phyloP scores from a whole-genome alignment of 2,113 vertebrate species.

The Oryzias curvinotus region DNA sequence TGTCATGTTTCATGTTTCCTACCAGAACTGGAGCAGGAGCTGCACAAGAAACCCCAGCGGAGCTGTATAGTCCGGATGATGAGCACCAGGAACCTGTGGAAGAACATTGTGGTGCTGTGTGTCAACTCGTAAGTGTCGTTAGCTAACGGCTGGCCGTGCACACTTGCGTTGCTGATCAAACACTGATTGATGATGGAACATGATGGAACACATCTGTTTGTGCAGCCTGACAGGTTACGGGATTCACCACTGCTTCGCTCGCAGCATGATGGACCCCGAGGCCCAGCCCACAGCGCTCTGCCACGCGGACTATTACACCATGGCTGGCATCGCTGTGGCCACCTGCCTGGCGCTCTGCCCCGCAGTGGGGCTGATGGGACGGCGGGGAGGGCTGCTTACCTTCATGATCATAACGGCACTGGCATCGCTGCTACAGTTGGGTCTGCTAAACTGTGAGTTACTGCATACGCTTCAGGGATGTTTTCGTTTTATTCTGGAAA shows the following conservation, averaged over 20 bases:
- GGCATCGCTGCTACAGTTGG: constrained; percentile 92
- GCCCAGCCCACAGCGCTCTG: constrained; percentile 83
- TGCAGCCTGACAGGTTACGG: constrained; percentile 90
- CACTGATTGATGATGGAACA: constrained; percentile 24
- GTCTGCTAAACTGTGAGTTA: constrained; percentile 92
- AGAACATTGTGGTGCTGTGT: constrained; percentile 96
- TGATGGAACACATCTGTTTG: background rate
- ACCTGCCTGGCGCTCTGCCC: constrained; percentile 91
- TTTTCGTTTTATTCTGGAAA: too few species aligned
- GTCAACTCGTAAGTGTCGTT: constrained; percentile 94
- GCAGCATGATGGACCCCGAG: constrained; percentile 91
- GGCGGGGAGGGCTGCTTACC: constrained; percentile 91
- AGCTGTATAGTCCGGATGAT: constrained; percentile 94
- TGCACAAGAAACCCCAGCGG: constrained; percentile 86
- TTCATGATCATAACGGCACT: constrained; percentile 97
- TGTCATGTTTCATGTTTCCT: constrained; percentile 51
- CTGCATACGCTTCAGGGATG: background rate
- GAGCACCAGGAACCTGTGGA: constrained; percentile 96
- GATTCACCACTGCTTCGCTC: constrained; percentile 96
- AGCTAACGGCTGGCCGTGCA: constrained; percentile 4
- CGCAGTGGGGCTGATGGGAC: constrained; percentile 87
- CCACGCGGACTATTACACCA: constrained; percentile 89
- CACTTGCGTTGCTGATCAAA: constrained; percentile 29
- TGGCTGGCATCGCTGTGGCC: constrained; percentile 89
- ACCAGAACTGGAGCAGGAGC: constrained; percentile 92